phyloP scores from a whole-genome alignment of 2,113 vertebrate species.

The Mustelus asterias region DNA sequence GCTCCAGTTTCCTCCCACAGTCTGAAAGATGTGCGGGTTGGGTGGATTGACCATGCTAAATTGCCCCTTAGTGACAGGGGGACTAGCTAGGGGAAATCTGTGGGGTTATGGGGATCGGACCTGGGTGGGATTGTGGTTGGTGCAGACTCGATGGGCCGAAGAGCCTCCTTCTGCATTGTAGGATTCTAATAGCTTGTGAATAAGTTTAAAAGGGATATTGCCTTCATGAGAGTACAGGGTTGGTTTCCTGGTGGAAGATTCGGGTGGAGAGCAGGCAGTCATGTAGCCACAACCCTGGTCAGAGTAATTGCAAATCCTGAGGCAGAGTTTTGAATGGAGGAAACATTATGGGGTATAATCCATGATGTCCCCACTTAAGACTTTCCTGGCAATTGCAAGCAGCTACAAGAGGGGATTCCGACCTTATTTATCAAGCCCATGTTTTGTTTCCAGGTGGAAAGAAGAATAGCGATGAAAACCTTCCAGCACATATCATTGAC shows the following conservation, averaged over 20 bases:
- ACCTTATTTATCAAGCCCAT: not conserved
- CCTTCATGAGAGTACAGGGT: not conserved
- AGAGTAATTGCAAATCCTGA: not conserved
- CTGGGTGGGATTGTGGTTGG: too few species aligned
- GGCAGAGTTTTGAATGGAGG: not conserved
- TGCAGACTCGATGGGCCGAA: too few species aligned
- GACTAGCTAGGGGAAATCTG: too few species aligned
- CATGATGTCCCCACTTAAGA: not conserved
- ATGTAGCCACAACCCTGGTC: too few species aligned
- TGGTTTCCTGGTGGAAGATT: not conserved
- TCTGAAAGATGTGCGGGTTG: too few species aligned
- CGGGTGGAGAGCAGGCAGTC: not conserved
- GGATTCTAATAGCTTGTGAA: not conserved
- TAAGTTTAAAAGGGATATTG: not conserved
- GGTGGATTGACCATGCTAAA: too few species aligned
- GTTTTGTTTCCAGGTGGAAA: not conserved
- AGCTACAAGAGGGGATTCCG: not conserved
- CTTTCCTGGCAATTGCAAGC: not conserved
- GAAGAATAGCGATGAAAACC: not conserved
- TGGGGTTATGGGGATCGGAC: too few species aligned
- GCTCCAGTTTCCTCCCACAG: too few species aligned
- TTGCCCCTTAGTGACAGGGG: too few species aligned
- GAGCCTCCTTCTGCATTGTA: too few species aligned
- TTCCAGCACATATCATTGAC: not conserved
- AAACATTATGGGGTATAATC: not conserved